These are phyloP conservation scores for Phenganax marumi DNA, from an alignment of 92 coral and sea anemone genomes.

Conservation along the genomic window DNA sequence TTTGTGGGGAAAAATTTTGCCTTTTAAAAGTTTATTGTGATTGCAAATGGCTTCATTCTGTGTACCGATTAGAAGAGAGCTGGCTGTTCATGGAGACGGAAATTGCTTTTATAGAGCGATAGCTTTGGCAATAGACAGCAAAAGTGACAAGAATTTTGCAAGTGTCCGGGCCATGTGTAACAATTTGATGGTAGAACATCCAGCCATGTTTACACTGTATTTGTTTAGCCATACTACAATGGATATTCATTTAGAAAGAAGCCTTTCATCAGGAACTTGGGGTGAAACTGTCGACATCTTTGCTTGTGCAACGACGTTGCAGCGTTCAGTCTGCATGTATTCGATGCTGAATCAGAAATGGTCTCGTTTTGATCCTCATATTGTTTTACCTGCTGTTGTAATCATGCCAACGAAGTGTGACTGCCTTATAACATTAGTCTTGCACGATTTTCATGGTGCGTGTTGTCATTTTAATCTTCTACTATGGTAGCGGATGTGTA, in stretches of 20 bases:
- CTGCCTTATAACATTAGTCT: background rate
- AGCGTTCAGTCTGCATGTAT: no score
- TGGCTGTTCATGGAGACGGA: background rate
- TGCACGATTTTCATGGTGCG: conserved; percentile 24
- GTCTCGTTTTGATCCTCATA: background rate
- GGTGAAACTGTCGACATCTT: background rate
- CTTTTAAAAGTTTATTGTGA: no score
- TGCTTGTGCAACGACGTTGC: no score
- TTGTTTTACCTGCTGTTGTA: background rate
- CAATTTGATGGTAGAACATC: conserved; percentile 2
- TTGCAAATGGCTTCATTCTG: no score
- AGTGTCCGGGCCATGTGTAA: background rate
- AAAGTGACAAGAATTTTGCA: background rate
- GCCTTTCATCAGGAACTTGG: background rate
- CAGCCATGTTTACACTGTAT: background rate
- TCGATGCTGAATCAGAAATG: background rate
- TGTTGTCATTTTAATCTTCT: conserved; percentile 35
- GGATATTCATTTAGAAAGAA: background rate
- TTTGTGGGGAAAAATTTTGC: no score
- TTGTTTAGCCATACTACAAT: background rate
- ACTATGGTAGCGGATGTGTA: no score
- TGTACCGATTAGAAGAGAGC: conserved; percentile 11
- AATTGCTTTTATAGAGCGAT: no score
- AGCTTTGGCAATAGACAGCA: no score
- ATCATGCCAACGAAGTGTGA: background rate